Conservation (phyloP, 2,113 vertebrate species). For the Brachirus orientalis region DNA sequence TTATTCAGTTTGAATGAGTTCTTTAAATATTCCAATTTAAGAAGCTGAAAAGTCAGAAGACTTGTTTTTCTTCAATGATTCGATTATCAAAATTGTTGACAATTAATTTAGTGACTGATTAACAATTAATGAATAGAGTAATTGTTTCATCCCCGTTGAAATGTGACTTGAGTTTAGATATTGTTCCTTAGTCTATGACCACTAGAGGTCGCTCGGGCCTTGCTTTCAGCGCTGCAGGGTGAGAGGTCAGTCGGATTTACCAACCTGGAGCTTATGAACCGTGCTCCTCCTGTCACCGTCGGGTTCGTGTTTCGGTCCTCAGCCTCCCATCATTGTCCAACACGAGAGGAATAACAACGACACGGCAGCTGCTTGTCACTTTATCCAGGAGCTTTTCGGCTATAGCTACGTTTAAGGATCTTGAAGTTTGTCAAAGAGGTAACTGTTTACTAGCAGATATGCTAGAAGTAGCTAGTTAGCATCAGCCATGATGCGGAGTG, state of each 20-base stretch:
- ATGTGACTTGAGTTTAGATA: too few relatives aligned
- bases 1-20: too few relatives aligned
- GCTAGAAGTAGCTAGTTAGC: slow-evolving; percentile 15
- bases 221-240: neutral
- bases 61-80: too few relatives aligned
- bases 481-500: slow-evolving; percentile 18
- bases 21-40: too few relatives aligned
- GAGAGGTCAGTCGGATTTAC: slow-evolving; percentile 61
- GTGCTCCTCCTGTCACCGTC: slow-evolving; percentile 7
- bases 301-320: neutral
- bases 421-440: slow-evolving; percentile 57
- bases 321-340: neutral
- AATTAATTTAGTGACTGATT: too few relatives aligned
- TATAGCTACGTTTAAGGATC: neutral
- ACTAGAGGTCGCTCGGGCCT: slow-evolving; percentile 38
- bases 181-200: neutral
- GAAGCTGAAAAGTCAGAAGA: too few relatives aligned
- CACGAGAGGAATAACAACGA: slow-evolving; percentile 7
- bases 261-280: slow-evolving; percentile 22
- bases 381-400: neutral
- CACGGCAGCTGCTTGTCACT: neutral
- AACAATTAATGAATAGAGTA: too few relatives aligned
- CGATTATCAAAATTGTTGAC: too few relatives aligned
- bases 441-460: neutral
- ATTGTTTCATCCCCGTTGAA: too few relatives aligned